Evolutionary conservation across 92 coral and sea anemone species (phyloP).

Genomic region (Siderastrea siderea): DNA sequence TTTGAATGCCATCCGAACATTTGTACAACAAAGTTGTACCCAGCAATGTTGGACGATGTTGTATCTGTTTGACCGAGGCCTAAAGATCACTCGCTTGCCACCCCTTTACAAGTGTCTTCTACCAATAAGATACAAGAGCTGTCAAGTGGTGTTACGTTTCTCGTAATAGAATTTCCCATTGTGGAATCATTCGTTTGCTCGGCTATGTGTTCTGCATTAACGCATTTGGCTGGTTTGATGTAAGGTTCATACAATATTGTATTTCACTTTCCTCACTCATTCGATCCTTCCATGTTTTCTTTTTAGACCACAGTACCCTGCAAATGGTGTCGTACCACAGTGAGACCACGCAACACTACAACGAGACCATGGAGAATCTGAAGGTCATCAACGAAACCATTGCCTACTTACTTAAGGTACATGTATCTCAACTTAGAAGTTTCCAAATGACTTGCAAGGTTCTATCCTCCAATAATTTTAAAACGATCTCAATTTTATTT

Average conservation of each 20-base stretch:
- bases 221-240: not conserved
- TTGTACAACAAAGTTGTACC: too few relatives aligned
- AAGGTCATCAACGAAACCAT: constrained; percentile 88
- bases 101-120: too few relatives aligned
- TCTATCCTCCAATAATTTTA: too few relatives aligned
- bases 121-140: too few relatives aligned
- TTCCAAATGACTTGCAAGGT: not conserved
- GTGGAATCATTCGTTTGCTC: too few relatives aligned
- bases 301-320: constrained; percentile 85
- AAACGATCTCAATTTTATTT: not conserved
- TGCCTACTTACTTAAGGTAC: constrained; percentile 81
- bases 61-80: too few relatives aligned
- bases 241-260: too few relatives aligned
- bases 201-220: not conserved
- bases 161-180: too few relatives aligned
- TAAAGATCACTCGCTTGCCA: too few relatives aligned
- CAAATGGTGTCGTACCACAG: constrained; percentile 87
- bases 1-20: too few relatives aligned
- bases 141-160: too few relatives aligned
- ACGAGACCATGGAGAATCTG: constrained; percentile 84
- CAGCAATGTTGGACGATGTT: too few relatives aligned
- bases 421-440: not conserved
- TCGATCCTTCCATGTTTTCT: not conserved
- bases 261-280: not conserved
- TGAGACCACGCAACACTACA: constrained; percentile 86